A percentile compares a stretch with the other conserved stretches of the same genome.
Conservation (phyloP, 2,888 invertebrate genomes). For the Agrilus cyanescens region DNA sequence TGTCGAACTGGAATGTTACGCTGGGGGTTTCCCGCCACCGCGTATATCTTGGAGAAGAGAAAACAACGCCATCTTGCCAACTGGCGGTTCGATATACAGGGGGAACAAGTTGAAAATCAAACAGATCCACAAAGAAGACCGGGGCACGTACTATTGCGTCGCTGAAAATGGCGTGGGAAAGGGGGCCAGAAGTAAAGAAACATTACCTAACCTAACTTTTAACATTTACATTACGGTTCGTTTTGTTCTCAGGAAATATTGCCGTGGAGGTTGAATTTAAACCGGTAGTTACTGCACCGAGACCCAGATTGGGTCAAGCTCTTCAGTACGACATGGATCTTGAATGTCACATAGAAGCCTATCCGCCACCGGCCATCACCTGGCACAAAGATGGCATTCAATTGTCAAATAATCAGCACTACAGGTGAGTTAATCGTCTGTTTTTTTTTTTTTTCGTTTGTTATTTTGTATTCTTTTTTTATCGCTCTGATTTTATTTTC, state of each 20-base stretch:
- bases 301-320: slow-evolving; percentile 76
- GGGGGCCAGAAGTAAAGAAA: slow-evolving; percentile 52
- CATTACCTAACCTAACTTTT: not conserved
- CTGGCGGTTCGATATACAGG: slow-evolving; percentile 76
- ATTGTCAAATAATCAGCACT: slow-evolving; percentile 82
- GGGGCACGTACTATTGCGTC: slow-evolving; percentile 89
- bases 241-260: slow-evolving; percentile 46
- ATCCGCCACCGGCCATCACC: slow-evolving; percentile 83
- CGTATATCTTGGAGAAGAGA: slow-evolving; percentile 84
- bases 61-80: slow-evolving; percentile 85
- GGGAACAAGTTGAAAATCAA: slow-evolving; percentile 71
- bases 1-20: slow-evolving; percentile 77
- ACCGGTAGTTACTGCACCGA: slow-evolving; percentile 73
- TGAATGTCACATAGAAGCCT: slow-evolving; percentile 90
- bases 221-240: not conserved
- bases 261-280: slow-evolving; percentile 85
- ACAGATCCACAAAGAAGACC: slow-evolving; percentile 72
- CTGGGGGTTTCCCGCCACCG: slow-evolving; percentile 75
- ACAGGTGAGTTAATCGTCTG: slow-evolving; percentile 37
- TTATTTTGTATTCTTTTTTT: not conserved
- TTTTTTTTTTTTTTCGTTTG: not conserved
- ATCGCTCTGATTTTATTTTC: not conserved
- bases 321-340: slow-evolving; percentile 89
- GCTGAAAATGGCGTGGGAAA: slow-evolving; percentile 83
- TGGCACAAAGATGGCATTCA: slow-evolving; percentile 81